Evolutionary conservation across 2,797 vertebrate genomes (phyloP), one percentile per base, ranked within the genome.

Genomic region (Potorous gilbertii): DNA sequence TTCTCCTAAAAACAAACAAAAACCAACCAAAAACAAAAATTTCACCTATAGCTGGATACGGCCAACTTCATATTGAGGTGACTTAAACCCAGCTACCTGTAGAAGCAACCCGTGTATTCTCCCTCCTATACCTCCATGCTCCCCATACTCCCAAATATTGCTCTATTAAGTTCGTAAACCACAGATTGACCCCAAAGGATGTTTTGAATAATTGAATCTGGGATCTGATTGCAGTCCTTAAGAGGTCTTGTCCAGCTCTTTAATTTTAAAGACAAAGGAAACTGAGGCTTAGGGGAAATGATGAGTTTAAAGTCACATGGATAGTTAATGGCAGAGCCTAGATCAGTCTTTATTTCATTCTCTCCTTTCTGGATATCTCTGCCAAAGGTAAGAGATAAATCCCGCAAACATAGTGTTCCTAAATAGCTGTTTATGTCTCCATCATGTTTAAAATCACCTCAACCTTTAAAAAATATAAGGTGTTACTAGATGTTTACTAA

Each of bases 1-100:
- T 97, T 81, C 56, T 92, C 52, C 40, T 55, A 40, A 50, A 50
- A 56, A 56, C n/a, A 57, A 56, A 59, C 11, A 81, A 81, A 81
- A 46, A 46, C 16, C 56, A 56, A 81, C 28, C 52, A 46, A 46
- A 91, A 90, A 50, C 21, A 34, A 62, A 4, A 3, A 0, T 89
- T 94, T 94, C 56, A 24, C 50, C 90, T 94, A 0, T 62, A 87
- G 3, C 74, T 1, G 1, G 4, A 29, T 12, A 6, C 52, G 28
- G 31, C 46, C 31, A 46, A 10, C 21, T 31, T 90, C 50, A 96
- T 56, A 52, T 9, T 28, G 52, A 91, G 54, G 27, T 55, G 29
- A 46, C 55, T 87, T 28, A 0, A 57, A 34, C 52, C 4, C n/a
- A 74, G 18, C n/a, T 74, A 40, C 16, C n/a, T 74, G 24, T 10